These are phyloP conservation scores for Heteromormyrus szaboi DNA, from an alignment of 2,797 vertebrate genomes.

Conservation along the genomic window DNA sequence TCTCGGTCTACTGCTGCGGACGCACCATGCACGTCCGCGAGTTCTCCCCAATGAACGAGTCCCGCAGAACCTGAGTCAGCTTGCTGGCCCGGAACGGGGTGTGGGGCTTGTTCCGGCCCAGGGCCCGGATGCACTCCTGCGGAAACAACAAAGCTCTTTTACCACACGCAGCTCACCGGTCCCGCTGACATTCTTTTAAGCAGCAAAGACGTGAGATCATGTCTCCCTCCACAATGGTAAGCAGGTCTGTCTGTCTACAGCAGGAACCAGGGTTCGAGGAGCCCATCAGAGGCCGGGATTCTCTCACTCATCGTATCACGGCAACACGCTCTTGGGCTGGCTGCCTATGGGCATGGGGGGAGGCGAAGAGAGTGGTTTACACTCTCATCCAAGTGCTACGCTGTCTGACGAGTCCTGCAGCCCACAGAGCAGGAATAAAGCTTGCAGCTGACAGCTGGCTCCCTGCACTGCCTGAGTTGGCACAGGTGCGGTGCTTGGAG, in stretches of 20 bases:
- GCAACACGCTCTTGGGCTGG: background rate
- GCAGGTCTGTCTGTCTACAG: background rate
- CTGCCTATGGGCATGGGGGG: background rate
- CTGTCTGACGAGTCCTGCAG: background rate
- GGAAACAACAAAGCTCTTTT: slow-evolving; percentile 33
- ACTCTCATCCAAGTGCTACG: background rate
- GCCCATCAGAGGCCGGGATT: background rate
- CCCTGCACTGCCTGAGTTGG: background rate
- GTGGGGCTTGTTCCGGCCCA: slow-evolving; percentile 94
- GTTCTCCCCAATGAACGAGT: slow-evolving; percentile 98
- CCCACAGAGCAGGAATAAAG: background rate
- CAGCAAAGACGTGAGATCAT: background rate
- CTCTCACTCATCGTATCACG: background rate
- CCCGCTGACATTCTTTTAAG: background rate
- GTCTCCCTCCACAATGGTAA: background rate
- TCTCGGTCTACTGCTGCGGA: background rate
- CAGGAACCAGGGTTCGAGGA: background rate
- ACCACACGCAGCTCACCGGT: background rate
- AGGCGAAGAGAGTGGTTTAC: background rate
- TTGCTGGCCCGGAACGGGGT: slow-evolving; percentile 97
- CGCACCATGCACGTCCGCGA: slow-evolving; percentile 95
- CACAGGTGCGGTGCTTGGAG: background rate
- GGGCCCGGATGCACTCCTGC: slow-evolving; percentile 92
- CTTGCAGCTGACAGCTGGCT: background rate
- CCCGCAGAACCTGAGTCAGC: slow-evolving; percentile 92